Evolutionary conservation across 2,113 vertebrate genomes (phyloP).

Genomic region (Plecturocebus donacophilus): DNA sequence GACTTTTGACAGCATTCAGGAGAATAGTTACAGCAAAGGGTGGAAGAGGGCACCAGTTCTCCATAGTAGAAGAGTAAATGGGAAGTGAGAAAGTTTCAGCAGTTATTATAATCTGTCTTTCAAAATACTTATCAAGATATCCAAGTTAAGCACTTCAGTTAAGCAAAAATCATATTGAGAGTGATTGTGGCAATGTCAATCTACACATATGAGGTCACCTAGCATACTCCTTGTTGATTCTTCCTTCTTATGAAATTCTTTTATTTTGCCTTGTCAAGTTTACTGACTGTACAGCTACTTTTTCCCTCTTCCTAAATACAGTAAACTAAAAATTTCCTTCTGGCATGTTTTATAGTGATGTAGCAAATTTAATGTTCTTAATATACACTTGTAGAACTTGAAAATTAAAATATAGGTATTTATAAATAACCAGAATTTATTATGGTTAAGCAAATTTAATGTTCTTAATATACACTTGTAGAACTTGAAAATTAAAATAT

Average conservation of each 20-base stretch:
- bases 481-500: background rate
- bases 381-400: background rate
- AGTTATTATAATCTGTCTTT: background rate
- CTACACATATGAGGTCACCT: background rate
- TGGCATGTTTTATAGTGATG: background rate
- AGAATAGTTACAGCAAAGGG: background rate
- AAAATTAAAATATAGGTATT: background rate
- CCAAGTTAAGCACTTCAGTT: background rate
- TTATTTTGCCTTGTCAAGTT: background rate
- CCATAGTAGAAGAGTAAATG: background rate
- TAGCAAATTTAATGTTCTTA: conserved; percentile 20
- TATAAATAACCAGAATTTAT: conserved; percentile 10
- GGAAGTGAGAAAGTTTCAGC: background rate
- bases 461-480: conserved; percentile 22
- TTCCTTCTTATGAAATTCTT: background rate
- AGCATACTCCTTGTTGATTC: background rate
- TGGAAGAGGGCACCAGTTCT: background rate
- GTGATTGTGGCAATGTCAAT: background rate
- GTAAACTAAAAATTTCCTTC: background rate
- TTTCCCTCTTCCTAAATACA: background rate
- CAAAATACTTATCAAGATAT: background rate
- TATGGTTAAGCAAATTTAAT: conserved; percentile 33
- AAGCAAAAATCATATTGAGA: background rate
- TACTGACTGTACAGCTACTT: background rate
- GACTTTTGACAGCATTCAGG: background rate